These are phyloP conservation scores for Rhamphomyia laevipes DNA, from an alignment of 2,888 invertebrate genomes.

Conservation along the genomic window DNA sequence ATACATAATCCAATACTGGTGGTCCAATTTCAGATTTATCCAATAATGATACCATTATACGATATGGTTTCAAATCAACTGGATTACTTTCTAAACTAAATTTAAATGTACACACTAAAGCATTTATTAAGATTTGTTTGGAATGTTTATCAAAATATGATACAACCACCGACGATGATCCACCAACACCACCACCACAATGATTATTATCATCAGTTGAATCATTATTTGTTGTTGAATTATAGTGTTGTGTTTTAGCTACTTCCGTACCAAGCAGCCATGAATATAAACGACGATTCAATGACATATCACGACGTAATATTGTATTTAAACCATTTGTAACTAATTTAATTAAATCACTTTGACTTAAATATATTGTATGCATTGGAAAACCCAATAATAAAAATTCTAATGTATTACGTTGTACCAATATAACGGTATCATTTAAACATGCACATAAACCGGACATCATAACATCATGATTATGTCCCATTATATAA, in stretches of 20 bases:
- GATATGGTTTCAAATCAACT: conserved; percentile 57
- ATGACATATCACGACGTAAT: conserved; percentile 75
- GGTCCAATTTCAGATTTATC: conserved; percentile 81
- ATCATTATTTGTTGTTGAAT: conserved; percentile 18
- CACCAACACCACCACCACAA: background rate
- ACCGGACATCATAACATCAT: conserved; percentile 70
- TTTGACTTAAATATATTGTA: conserved; percentile 53
- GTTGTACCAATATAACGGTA: conserved; percentile 67
- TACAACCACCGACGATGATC: conserved; percentile 15
- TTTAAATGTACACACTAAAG: conserved; percentile 47
- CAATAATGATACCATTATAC: conserved; percentile 68
- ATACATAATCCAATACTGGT: conserved; percentile 60
- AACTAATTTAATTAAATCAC: conserved; percentile 59
- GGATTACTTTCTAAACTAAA: conserved; percentile 44
- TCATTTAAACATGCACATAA: conserved; percentile 72
- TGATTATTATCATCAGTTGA: conserved; percentile 7
- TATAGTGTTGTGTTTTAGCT: conserved; percentile 37
- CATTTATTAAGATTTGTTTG: conserved; percentile 52
- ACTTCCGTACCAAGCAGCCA: conserved; percentile 71
- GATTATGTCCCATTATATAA: conserved; percentile 71
- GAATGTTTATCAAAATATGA: conserved; percentile 57
- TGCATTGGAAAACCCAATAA: conserved; percentile 75
- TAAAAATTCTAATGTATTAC: conserved; percentile 72
- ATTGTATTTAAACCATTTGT: conserved; percentile 64
- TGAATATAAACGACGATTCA: conserved; percentile 72